Base-by-base conservation (phyloP, 1,140 invertebrate species). In the Danaus melanippus region DNA sequence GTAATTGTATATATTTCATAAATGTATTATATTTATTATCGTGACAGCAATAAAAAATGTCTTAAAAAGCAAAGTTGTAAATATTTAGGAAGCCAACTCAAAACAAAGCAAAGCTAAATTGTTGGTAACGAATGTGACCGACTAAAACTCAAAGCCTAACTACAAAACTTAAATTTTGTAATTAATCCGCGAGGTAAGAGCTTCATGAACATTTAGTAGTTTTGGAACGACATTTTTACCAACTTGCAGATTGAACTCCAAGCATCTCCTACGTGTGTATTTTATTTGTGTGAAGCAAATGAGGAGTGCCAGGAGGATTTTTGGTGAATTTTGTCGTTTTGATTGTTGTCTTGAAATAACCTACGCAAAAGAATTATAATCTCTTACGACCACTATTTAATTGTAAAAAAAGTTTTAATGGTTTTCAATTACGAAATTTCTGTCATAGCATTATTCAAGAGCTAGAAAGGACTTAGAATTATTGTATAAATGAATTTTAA, bases 201-300 rank as follows among this genome's bases (percentile, higher is more conserved):
- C 52, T 45, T 58, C 48, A 49, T 60, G 21, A 62, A 58, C 50
- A 66, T 45, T 60, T 53, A 67, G 58, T 66, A 66, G 63, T 60
- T 42, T 58, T 56, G 53, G 61, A 60, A 64, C 21, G 21, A 32
- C 21, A 32, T 32, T 32, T 56, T 74, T 72, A 74, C 69, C 66
- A 79, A 75, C 66, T 47, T 56, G 64, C 55, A 58, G 63, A 72
- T 71, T 76, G 60, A 62, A 60, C 66, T 69, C 62, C 56, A 56
- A 60, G 66, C 62, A 66, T 68, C 64, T 76, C 69, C 75, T 84
- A 83, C 69, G 82, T 83, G 74, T 76, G 69, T 74, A 84, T 79
- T 80, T 84, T 83, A 76, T 84, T 80, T 76, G 79, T 76, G 73
- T 86, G 81, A 60, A 86, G 78, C 75, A 86, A 84, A 71, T 84